phyloP scores from a whole-genome alignment of 1,140 invertebrate species.

The Pemphigus obesinymphae region DNA sequence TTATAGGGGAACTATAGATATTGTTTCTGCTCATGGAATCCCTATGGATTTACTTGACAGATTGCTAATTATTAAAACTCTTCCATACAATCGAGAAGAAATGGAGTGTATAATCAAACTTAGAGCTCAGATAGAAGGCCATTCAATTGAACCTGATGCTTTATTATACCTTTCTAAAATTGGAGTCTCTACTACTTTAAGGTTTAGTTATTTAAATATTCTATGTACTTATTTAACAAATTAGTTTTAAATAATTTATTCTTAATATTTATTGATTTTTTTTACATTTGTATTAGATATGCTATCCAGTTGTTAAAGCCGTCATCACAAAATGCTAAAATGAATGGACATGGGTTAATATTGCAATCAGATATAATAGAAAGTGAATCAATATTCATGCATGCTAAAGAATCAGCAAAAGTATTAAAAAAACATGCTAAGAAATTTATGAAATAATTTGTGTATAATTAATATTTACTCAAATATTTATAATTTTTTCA shows the following conservation, averaged over 20 bases:
- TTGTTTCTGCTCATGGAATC: conserved; percentile 88
- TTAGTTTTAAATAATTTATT: too few relatives aligned
- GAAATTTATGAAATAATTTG: conserved; percentile 81
- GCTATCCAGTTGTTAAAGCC: conserved; percentile 93
- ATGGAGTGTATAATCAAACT: conserved; percentile 87
- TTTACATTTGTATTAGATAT: conserved; percentile 59
- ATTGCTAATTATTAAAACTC: conserved; percentile 84
- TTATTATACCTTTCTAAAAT: conserved; percentile 73
- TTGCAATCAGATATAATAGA: conserved; percentile 77
- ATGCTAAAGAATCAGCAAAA: conserved; percentile 93
- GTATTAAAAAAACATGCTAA: conserved; percentile 83
- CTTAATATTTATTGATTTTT: too few relatives aligned
- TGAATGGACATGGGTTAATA: conserved; percentile 79
- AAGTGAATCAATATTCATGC: conserved; percentile 80
- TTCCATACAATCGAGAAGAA: conserved; percentile 74
- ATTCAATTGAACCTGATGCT: conserved; percentile 81
- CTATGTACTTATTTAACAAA: too few relatives aligned
- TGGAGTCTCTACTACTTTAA: conserved; percentile 79
- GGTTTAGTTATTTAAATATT: conserved; percentile 51
- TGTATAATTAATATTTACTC: too few relatives aligned
- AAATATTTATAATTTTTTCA: background rate
- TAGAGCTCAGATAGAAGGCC: conserved; percentile 82
- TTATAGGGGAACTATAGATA: conserved; percentile 85
- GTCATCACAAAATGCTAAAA: conserved; percentile 77
- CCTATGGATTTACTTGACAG: conserved; percentile 93